These are phyloP conservation scores for Callocephalon fimbriatum DNA, from an alignment of 2,113 vertebrate species.

Conservation along the genomic window DNA sequence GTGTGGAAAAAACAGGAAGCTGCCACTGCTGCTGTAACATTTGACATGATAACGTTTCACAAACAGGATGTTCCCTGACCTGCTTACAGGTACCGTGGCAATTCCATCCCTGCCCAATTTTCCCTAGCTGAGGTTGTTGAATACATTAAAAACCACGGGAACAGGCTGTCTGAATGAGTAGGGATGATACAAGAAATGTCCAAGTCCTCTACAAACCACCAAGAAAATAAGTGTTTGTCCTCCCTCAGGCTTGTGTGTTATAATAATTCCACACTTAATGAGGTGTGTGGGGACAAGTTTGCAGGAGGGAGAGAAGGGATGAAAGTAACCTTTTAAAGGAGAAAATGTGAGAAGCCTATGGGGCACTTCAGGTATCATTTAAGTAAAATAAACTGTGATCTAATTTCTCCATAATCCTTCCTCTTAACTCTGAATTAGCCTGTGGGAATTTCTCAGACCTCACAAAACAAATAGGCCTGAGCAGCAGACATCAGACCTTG, in stretches of 20 bases:
- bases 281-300: not conserved
- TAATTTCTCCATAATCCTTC: not conserved
- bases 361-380: not conserved
- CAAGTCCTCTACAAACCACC: not conserved
- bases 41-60: not conserved
- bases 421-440: not conserved
- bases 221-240: not conserved
- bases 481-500: not conserved
- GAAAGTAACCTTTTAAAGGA: not conserved
- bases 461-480: not conserved
- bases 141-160: not conserved
- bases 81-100: not conserved
- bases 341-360: not conserved
- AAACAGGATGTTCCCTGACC: not conserved
- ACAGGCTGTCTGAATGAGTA: not conserved
- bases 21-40: not conserved
- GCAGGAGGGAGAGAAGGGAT: not conserved
- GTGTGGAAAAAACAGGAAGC: not conserved
- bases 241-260: not conserved
- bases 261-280: not conserved
- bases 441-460: constrained; percentile 10
- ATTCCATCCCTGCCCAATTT: not conserved
- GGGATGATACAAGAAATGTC: not conserved
- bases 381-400: not conserved
- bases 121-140: not conserved